A percentile compares a stretch with the other conserved stretches of the same genome.
Evolutionary conservation across 2,888 invertebrate genomes (phyloP).

Genomic region (Morpho helenor): DNA sequence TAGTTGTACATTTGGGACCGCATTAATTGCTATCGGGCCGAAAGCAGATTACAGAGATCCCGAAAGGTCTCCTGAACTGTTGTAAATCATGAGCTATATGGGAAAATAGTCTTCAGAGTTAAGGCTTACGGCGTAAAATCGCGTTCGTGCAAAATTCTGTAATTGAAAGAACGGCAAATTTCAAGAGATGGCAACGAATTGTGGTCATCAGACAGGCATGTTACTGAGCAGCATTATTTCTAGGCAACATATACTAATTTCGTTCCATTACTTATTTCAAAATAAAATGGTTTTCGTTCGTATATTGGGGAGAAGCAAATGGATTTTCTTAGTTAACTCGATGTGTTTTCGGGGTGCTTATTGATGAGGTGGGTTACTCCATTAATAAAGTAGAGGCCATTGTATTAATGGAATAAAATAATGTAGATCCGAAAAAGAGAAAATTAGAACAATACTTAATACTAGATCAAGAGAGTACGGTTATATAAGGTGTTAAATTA

Average conservation of each 20-base stretch:
- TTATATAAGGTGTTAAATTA: no score
- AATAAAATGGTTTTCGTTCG: constrained; percentile 22
- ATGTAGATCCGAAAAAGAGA: no score
- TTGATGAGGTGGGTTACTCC: neutral
- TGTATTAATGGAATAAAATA: no score
- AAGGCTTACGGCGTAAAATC: constrained; percentile 38
- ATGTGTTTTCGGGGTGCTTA: constrained; percentile 4
- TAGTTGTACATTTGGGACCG: constrained; percentile 45
- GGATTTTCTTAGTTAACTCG: constrained; percentile 19
- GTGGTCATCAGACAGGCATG: constrained; percentile 44
- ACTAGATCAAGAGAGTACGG: no score
- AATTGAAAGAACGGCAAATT: constrained; percentile 53
- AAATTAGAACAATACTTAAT: no score
- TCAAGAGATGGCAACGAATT: constrained; percentile 36
- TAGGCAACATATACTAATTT: constrained; percentile 57
- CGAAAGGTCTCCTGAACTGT: constrained; percentile 49
- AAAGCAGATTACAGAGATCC: constrained; percentile 63
- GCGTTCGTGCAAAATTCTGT: constrained; percentile 31
- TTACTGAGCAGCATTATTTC: constrained; percentile 56
- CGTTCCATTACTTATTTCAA: constrained; percentile 39
- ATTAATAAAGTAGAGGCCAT: neutral
- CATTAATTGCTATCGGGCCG: constrained; percentile 71
- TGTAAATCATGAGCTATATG: constrained; percentile 49
- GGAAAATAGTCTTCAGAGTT: constrained; percentile 39
- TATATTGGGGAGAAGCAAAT: constrained; percentile 15